These are phyloP conservation scores for Diadumene lineata DNA, from an alignment of 92 coral and sea anemone species.

Conservation along the genomic window DNA sequence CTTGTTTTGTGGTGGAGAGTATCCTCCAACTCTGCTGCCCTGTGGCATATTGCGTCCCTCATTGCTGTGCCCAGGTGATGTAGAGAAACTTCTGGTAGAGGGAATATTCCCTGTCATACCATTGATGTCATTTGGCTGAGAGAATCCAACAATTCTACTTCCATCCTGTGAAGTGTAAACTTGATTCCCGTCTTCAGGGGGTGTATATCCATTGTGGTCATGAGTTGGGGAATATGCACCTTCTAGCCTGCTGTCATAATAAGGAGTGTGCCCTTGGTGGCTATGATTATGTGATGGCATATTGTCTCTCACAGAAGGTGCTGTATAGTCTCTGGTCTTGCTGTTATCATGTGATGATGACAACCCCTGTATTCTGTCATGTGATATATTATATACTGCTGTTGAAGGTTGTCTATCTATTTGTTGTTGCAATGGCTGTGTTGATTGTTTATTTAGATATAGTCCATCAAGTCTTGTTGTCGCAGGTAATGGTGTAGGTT, in stretches of 20 bases:
- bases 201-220: too few relatives aligned
- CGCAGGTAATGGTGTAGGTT: constrained; percentile 31
- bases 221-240: too few relatives aligned
- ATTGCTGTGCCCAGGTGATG: background rate
- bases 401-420: background rate
- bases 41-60: background rate
- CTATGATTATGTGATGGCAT: too few relatives aligned
- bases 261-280: too few relatives aligned
- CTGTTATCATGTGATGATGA: constrained; percentile 1
- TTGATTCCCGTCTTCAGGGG: too few relatives aligned
- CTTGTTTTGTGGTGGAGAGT: background rate
- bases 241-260: too few relatives aligned
- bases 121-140: background rate
- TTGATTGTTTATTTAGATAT: constrained; percentile 8
- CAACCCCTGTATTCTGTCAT: background rate
- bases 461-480: constrained; percentile 4
- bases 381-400: background rate
- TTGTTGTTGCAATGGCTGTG: too few relatives aligned
- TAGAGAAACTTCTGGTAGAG: background rate
- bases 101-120: background rate
- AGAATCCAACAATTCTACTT: too few relatives aligned
- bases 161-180: too few relatives aligned
- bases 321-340: background rate
- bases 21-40: background rate
- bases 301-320: too few relatives aligned